These are phyloP conservation scores for Clarias magur DNA, from an alignment of 2,113 vertebrate genomes.

Conservation along the genomic window DNA sequence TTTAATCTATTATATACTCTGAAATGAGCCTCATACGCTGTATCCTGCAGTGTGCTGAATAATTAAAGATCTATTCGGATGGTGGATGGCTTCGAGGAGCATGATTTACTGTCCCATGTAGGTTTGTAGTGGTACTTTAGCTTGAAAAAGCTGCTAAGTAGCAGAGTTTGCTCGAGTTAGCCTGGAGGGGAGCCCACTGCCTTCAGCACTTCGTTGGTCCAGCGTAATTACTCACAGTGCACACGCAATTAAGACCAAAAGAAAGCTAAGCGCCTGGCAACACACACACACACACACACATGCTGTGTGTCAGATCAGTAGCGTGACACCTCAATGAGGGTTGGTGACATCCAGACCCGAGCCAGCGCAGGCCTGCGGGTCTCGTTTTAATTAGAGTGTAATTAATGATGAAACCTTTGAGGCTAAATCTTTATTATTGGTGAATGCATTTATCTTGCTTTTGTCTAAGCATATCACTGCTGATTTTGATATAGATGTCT, in stretches of 20 bases:
- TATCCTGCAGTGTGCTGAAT: slow-evolving; percentile 39
- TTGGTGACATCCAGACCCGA: slow-evolving; percentile 4
- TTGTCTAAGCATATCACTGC: slow-evolving; percentile 12
- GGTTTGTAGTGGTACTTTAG: neutral
- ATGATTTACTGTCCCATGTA: slow-evolving; percentile 29
- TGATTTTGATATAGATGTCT: neutral
- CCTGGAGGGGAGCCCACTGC: slow-evolving; percentile 14
- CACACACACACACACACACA: neutral
- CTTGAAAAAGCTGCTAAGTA: slow-evolving; percentile 24
- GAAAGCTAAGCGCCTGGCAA: slow-evolving; percentile 6
- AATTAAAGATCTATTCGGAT: slow-evolving; percentile 40
- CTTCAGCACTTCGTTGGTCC: slow-evolving; percentile 23
- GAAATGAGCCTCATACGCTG: slow-evolving; percentile 21
- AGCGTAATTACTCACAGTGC: slow-evolving; percentile 38
- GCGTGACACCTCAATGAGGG: slow-evolving; percentile 16
- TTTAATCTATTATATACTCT: slow-evolving; percentile 40
- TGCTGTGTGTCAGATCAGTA: slow-evolving; percentile 10
- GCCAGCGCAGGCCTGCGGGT: slow-evolving; percentile 13
- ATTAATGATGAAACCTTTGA: slow-evolving; percentile 34
- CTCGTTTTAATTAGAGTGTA: slow-evolving; percentile 41
- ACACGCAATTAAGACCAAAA: slow-evolving; percentile 27
- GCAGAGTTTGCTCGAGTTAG: slow-evolving; percentile 23
- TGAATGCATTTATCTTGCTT: neutral
- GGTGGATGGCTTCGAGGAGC: slow-evolving; percentile 14
- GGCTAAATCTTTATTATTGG: slow-evolving; percentile 7